Evolutionary conservation across 2,797 vertebrate genomes (phyloP).

Genomic region (Chelmon rostratus): DNA sequence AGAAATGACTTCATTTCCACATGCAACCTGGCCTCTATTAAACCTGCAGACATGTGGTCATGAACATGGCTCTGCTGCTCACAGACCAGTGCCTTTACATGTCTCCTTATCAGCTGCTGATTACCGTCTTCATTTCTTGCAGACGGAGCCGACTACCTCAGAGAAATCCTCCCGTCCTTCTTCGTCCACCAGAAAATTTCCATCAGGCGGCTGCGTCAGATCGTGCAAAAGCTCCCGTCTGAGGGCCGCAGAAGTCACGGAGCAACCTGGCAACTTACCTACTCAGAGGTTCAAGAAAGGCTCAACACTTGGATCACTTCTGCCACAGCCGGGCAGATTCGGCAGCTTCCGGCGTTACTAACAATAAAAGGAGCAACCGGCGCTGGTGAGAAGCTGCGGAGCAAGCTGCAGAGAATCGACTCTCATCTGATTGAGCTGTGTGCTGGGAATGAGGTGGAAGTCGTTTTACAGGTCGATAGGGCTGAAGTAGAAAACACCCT

Average conservation of each 20-base stretch:
- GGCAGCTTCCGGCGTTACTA: conserved; percentile 34
- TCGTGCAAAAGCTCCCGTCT: conserved; percentile 35
- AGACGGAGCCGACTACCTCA: conserved; percentile 64
- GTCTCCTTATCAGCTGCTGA: background rate
- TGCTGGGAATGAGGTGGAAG: background rate
- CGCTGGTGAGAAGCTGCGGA: conserved; percentile 17
- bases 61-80: background rate
- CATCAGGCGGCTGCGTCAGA: conserved; percentile 24
- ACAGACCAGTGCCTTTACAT: background rate
- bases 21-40: no score
- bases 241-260: accelerated
- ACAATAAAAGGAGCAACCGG: accelerated
- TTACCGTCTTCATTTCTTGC: background rate
- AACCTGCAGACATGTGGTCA: background rate
- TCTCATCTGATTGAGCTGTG: background rate
- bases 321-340: conserved; percentile 14
- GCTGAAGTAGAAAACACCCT: background rate
- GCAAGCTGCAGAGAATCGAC: conserved; percentile 56
- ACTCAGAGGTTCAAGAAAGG: accelerated
- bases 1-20: no score
- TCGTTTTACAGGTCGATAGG: accelerated
- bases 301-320: conserved; percentile 49
- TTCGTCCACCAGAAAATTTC: conserved; percentile 59
- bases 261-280: accelerated
- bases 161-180: conserved; percentile 65